A percentile compares a stretch with the other conserved stretches of the same genome.
These are phyloP conservation scores for Tortricodes alternella DNA, from an alignment of 2,888 invertebrate genomes.

Conservation along the genomic window DNA sequence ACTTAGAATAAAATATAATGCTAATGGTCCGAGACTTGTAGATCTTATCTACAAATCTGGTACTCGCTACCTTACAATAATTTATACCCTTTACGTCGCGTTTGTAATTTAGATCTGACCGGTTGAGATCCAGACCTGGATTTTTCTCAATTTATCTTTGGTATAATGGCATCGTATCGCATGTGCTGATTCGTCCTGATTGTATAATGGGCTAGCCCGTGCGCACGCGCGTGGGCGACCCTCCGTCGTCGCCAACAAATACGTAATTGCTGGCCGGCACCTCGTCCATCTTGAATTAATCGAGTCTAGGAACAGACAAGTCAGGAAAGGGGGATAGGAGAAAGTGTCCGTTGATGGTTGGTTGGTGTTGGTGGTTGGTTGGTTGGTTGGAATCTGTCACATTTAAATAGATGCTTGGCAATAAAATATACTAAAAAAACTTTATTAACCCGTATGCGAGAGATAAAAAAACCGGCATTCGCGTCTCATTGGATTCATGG, in stretches of 20 bases:
- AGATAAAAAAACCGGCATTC: too few relatives aligned
- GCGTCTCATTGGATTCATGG: too few relatives aligned
- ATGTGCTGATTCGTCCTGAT: slow-evolving; percentile 76
- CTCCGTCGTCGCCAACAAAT: slow-evolving; percentile 62
- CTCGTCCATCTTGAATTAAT: slow-evolving; percentile 29
- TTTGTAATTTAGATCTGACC: slow-evolving; percentile 16
- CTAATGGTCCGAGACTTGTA: slow-evolving; percentile 41
- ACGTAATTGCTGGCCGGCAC: slow-evolving; percentile 56
- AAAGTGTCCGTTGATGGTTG: too few relatives aligned
- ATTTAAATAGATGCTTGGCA: too few relatives aligned
- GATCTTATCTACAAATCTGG: slow-evolving; percentile 40
- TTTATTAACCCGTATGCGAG: too few relatives aligned
- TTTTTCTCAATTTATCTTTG: slow-evolving; percentile 29
- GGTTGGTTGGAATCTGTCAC: too few relatives aligned
- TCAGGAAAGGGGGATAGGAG: background rate
- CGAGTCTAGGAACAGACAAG: background rate
- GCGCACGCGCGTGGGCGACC: slow-evolving; percentile 75
- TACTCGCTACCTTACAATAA: slow-evolving; percentile 3
- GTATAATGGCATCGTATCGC: slow-evolving; percentile 47
- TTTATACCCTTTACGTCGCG: slow-evolving; percentile 32
- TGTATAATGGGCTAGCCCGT: slow-evolving; percentile 75
- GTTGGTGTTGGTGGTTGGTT: too few relatives aligned
- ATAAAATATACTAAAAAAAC: too few relatives aligned
- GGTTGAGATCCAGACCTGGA: slow-evolving; percentile 25
- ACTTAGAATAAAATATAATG: slow-evolving; percentile 43